These are phyloP conservation scores for Neopipo cinnamomea DNA, from an alignment of 2,113 vertebrate genomes.

Conservation along the genomic window DNA sequence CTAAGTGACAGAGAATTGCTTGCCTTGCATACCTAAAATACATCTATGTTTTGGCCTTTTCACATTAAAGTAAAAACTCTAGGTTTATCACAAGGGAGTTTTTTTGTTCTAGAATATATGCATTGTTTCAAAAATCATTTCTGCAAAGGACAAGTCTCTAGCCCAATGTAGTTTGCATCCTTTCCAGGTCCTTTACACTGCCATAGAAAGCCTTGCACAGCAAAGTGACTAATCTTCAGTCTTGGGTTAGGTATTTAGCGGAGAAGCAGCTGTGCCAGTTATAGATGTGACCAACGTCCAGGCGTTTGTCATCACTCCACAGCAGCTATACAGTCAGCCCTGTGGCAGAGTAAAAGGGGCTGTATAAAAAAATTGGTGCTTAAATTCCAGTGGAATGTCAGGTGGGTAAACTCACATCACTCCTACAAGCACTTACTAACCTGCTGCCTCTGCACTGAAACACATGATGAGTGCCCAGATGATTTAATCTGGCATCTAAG, in stretches of 20 bases:
- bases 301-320: not conserved
- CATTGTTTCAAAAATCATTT: not conserved
- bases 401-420: not conserved
- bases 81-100: not conserved
- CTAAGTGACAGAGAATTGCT: not conserved
- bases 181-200: not conserved
- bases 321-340: not conserved
- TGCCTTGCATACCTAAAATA: not conserved
- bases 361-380: not conserved
- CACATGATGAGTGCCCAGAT: not conserved
- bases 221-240: not conserved
- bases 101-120: not conserved
- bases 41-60: not conserved
- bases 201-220: not conserved
- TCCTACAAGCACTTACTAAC: not conserved
- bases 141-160: not conserved
- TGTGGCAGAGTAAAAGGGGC: not conserved
- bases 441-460: not conserved
- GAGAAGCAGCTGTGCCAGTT: not conserved
- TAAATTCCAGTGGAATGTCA: not conserved
- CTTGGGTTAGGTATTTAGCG: not conserved
- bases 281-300: not conserved
- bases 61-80: not conserved
- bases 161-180: not conserved
- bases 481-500: not conserved